Evolutionary conservation across 2,113 vertebrate genomes (phyloP), one percentile per base, ranked within the genome.

Genomic region (Poeciliopsis prolifica): DNA sequence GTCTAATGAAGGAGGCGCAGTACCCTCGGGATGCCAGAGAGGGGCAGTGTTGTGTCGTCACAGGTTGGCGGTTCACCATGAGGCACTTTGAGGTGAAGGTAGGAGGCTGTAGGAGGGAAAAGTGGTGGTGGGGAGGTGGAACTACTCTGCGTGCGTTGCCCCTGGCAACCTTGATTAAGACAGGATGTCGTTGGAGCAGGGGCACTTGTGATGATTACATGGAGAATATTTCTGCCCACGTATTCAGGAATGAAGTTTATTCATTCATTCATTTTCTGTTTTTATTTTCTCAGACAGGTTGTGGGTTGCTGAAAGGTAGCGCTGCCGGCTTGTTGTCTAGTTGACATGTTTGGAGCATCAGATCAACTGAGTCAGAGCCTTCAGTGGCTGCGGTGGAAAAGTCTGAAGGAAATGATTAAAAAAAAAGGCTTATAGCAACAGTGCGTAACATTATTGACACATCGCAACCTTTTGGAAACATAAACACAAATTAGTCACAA

Each of bases 161-260:
- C 75, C 28, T 89, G 81, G 90, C 86, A 93, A 91, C 91, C 79
- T 76, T 89, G 88, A 91, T 93, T 89, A 91, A 83, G 80, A 86
- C 67, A 31, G 71, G 61, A 77, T 62, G 68, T 73, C 28, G 70
- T 84, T 78, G 44, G 79, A 63, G 61, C 71, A 75, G 78, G 84
- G 78, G 79, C 80, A 89, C 85, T 88, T 88, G 80, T 78, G 77
- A 68, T 90, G 87, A 91, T 90, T 89, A 65, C 77, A 71, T 11
- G 2, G 79, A 75, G 80, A 82, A 79, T 68, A 70, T 87, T 78
- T 85, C 76, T 82, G 75, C 86, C 78, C 85, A 79, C 87, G 33
- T 70, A 80, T 78, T 63, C 71, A 62, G 61, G 68, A 79, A 69
- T 24, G 24, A 67, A 35, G 19, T 58, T 37, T 42, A 24, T 58